Conservation (phyloP, 2,113 vertebrate species). For the Microcebus jonahi region DNA sequence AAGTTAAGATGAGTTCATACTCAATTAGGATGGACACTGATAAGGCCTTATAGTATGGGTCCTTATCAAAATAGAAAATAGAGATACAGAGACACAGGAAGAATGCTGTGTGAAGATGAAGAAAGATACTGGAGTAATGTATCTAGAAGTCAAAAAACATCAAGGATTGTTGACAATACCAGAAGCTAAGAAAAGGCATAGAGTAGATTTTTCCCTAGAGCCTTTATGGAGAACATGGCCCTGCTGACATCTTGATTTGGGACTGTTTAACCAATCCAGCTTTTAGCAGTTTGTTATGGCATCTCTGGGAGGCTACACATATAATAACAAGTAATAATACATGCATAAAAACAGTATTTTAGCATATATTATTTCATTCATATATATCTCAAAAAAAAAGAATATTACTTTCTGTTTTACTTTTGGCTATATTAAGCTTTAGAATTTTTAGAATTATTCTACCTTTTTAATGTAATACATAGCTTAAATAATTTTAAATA, state of each 20-base stretch:
- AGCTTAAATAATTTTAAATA: background rate
- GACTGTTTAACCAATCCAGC: background rate
- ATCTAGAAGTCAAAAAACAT: background rate
- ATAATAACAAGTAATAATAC: background rate
- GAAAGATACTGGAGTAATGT: background rate
- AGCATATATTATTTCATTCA: background rate
- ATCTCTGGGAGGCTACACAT: background rate
- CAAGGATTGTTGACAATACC: background rate
- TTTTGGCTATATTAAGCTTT: background rate
- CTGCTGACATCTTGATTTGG: background rate
- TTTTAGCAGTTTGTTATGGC: background rate
- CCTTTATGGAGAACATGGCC: background rate
- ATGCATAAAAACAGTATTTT: background rate
- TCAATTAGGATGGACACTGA: background rate
- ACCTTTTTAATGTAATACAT: background rate
- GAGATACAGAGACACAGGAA: background rate
- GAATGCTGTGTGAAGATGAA: background rate
- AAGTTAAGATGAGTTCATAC: background rate
- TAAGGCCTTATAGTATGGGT: background rate
- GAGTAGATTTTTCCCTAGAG: background rate
- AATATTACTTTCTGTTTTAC: background rate
- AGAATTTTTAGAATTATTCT: background rate
- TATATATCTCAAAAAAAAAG: background rate
- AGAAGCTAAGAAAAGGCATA: background rate
- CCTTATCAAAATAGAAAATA: background rate